Evolutionary conservation across 2,113 vertebrate species (phyloP).

Genomic region (Dryoscopus gambensis): DNA sequence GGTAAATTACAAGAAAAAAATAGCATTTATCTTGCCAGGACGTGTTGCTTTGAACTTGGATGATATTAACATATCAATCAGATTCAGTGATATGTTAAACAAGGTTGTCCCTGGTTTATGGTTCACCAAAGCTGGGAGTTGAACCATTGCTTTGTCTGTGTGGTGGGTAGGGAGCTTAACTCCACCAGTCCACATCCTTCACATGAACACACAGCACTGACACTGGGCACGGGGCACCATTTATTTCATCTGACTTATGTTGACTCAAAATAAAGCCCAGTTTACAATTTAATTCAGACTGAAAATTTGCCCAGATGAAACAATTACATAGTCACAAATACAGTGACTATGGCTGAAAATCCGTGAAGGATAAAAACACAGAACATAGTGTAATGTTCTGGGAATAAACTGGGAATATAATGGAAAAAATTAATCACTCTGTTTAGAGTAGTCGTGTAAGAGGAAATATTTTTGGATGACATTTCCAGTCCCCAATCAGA

Average conservation of each 20-base stretch:
- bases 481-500: conserved; percentile 42
- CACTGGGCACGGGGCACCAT: neutral
- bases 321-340: neutral
- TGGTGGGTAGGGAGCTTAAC: neutral
- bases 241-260: neutral
- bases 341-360: neutral
- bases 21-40: conserved; percentile 67
- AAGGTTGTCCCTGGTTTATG: conserved; percentile 47
- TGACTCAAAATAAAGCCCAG: neutral
- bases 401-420: neutral
- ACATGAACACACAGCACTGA: neutral
- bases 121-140: neutral
- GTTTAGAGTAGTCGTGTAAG: neutral
- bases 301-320: neutral
- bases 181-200: neutral
- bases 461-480: conserved; percentile 23
- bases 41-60: conserved; percentile 69
- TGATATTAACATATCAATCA: conserved; percentile 64
- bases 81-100: conserved; percentile 49
- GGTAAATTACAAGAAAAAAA: conserved; percentile 76
- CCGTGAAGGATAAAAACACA: neutral
- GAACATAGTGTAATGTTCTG: neutral
- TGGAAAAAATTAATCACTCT: neutral
- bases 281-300: neutral
- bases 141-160: neutral